phyloP scores from a whole-genome alignment of 2,797 vertebrate species.

The Mormyrus proboscirostris region DNA sequence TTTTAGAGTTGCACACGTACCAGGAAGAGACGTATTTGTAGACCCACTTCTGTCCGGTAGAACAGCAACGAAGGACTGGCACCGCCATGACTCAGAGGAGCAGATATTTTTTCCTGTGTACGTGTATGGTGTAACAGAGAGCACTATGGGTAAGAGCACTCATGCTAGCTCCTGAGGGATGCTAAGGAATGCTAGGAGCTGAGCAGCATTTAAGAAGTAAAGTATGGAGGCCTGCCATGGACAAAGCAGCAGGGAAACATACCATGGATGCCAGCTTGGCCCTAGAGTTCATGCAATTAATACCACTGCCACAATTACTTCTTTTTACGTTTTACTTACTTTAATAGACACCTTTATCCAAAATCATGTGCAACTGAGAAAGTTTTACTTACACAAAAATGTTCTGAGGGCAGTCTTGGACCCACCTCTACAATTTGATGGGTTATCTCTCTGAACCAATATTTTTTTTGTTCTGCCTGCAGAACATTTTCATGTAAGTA shows the following conservation, averaged over 20 bases:
- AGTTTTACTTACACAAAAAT: not conserved
- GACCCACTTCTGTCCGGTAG: not conserved
- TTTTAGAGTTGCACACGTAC: not conserved
- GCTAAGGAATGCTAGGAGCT: not conserved
- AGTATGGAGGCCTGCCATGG: not conserved
- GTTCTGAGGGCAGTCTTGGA: too few species aligned
- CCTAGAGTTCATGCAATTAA: not conserved
- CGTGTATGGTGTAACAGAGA: not conserved
- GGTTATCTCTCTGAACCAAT: not conserved
- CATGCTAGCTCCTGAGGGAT: not conserved
- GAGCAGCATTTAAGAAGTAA: not conserved
- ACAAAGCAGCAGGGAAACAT: not conserved
- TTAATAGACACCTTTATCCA: not conserved
- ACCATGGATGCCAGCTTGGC: not conserved
- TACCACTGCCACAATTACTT: not conserved
- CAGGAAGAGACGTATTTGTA: not conserved
- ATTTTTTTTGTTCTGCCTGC: not conserved
- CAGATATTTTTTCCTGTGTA: not conserved
- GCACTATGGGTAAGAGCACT: not conserved
- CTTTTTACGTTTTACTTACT: not conserved
- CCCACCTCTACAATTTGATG: not conserved
- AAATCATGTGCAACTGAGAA: not conserved
- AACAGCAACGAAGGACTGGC: not conserved
- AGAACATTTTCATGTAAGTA: not conserved
- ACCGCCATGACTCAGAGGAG: not conserved